phyloP scores from a whole-genome alignment of 2,113 vertebrate genomes.

The Muntiacus muntjak region DNA sequence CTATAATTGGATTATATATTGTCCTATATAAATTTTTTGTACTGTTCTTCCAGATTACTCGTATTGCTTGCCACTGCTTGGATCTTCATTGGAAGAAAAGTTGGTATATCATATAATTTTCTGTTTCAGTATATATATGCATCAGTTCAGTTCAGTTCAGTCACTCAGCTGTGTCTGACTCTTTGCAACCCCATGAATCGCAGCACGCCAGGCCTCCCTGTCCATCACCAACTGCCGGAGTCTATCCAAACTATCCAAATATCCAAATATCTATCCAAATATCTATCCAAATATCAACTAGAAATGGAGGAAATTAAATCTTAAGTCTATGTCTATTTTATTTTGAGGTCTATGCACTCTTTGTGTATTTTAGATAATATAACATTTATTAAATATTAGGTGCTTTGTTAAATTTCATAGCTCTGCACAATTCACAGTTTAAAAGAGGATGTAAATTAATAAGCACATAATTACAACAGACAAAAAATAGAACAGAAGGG shows the following conservation, averaged over 20 bases:
- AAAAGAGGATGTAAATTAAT: background rate
- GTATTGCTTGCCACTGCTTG: background rate
- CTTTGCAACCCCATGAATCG: rapidly evolving
- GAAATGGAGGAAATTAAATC: background rate
- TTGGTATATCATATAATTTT: background rate
- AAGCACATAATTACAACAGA: background rate
- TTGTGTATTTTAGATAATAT: background rate
- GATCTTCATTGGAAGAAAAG: background rate
- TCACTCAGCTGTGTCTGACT: background rate
- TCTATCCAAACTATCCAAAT: background rate
- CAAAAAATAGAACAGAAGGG: background rate
- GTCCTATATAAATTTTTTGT: background rate
- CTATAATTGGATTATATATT: constrained; percentile 19
- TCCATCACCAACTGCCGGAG: rapidly evolving
- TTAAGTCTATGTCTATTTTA: background rate
- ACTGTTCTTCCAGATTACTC: background rate
- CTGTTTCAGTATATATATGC: background rate
- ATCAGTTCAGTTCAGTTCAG: background rate
- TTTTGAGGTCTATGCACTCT: background rate
- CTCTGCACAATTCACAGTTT: background rate
- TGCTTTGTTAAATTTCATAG: background rate
- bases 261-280: no score
- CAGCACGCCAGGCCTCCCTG: background rate
- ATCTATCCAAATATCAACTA: background rate
- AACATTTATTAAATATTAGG: background rate